phyloP scores from a whole-genome alignment of 2,113 vertebrate species.

The Diadophis punctatus region DNA sequence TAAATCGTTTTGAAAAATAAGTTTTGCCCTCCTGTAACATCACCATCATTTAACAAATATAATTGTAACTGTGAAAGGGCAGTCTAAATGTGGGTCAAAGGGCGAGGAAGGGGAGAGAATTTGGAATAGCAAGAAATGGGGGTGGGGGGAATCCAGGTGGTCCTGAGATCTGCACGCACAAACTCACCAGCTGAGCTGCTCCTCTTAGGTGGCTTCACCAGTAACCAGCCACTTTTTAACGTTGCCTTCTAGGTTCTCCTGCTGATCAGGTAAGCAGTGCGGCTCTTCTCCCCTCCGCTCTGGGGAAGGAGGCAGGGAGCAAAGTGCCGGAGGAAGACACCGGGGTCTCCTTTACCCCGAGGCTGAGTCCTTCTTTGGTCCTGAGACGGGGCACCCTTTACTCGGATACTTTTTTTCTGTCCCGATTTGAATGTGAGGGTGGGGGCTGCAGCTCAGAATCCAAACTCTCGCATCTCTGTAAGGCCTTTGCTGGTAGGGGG shows the following conservation, averaged over 20 bases:
- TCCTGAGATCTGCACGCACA: neutral
- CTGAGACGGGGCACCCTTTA: too few relatives aligned
- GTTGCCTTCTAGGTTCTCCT: slow-evolving; percentile 64
- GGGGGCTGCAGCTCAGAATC: neutral
- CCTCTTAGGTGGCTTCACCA: neutral
- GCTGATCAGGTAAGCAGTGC: slow-evolving; percentile 63
- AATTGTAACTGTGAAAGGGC: neutral
- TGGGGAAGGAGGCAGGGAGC: accelerated
- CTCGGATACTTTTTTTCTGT: too few relatives aligned
- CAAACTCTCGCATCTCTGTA: neutral
- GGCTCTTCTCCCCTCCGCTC: accelerated
- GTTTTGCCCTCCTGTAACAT: neutral
- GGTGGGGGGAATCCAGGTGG: neutral
- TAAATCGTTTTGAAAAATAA: neutral
- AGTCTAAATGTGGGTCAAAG: neutral
- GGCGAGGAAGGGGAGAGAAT: too few relatives aligned
- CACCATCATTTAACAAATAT: neutral
- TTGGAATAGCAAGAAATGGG: neutral
- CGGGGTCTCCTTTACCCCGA: neutral
- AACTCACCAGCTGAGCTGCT: too few relatives aligned
- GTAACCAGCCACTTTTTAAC: slow-evolving; percentile 18
- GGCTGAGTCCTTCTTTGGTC: neutral
- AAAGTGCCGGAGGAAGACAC: neutral
- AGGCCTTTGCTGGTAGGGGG: neutral
- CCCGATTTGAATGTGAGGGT: neutral